phyloP scores from a whole-genome alignment of 1,140 invertebrate species.

The Drosophila novamexicana region DNA sequence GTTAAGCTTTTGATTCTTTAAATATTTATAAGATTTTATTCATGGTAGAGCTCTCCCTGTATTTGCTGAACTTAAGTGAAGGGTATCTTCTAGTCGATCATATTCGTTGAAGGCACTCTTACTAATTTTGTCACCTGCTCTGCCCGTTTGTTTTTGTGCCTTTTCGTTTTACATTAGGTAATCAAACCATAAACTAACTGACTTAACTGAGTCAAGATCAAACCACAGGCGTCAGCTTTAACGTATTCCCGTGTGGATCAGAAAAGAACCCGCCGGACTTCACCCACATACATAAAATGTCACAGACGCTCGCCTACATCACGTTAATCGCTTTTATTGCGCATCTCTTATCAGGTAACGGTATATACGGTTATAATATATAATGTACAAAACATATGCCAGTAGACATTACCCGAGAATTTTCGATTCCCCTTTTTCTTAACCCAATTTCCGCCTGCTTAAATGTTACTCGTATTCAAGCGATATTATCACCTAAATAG shows the following conservation, averaged over 20 bases:
- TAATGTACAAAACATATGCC: too few species aligned
- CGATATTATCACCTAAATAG: too few species aligned
- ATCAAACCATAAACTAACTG: slow-evolving; percentile 7
- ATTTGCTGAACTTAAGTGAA: neutral
- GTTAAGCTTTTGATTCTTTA: too few species aligned
- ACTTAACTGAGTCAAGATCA: slow-evolving; percentile 10
- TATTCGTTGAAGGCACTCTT: neutral
- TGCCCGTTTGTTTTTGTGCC: neutral
- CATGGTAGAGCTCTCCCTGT: too few species aligned
- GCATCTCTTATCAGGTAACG: slow-evolving; percentile 75
- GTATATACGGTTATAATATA: neutral
- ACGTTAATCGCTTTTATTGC: slow-evolving; percentile 63
- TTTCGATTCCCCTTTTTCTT: too few species aligned
- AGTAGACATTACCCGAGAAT: too few species aligned
- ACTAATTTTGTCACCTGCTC: neutral
- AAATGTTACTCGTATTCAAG: too few species aligned
- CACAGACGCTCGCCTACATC: slow-evolving; percentile 54
- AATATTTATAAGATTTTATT: too few species aligned
- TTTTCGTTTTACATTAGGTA: slow-evolving; percentile 3
- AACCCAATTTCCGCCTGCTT: too few species aligned
- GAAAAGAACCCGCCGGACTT: neutral
- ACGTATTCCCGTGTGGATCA: neutral
- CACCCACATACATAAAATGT: slow-evolving; percentile 40
- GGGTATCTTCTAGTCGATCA: neutral
- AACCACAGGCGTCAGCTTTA: neutral